Evolutionary conservation across 92 coral and sea anemone genomes (phyloP).

Genomic region (Phenganax stokvisi): DNA sequence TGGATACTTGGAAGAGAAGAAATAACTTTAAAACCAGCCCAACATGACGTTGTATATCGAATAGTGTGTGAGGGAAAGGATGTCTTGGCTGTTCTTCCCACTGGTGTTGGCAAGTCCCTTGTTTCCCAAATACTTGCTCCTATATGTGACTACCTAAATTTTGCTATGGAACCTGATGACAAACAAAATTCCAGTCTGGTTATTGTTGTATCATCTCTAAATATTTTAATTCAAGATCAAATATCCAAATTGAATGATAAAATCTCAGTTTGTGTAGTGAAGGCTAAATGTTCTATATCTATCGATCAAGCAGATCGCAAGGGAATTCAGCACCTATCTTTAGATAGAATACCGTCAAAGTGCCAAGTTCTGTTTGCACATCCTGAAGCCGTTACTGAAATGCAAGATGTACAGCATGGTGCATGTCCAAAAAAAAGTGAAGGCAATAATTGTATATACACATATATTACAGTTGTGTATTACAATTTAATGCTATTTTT

Average conservation of each 20-base stretch:
- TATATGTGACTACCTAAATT: neutral
- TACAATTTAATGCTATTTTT: too few relatives aligned
- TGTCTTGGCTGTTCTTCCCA: neutral
- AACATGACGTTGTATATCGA: neutral
- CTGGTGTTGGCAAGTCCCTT: neutral
- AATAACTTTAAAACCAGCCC: neutral
- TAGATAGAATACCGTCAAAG: neutral
- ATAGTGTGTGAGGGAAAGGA: neutral
- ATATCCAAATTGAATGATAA: conserved; percentile 27
- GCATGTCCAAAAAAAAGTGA: conserved; percentile 11
- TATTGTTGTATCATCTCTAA: conserved; percentile 43
- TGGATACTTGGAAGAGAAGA: neutral
- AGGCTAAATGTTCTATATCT: neutral
- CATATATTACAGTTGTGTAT: too few relatives aligned
- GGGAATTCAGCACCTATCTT: neutral
- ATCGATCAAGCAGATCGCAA: neutral
- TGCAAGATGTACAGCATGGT: neutral
- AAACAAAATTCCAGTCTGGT: neutral
- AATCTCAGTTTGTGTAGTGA: neutral
- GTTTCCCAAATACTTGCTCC: neutral
- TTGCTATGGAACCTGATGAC: too few relatives aligned
- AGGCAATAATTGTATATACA: conserved; percentile 30
- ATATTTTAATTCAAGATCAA: conserved; percentile 41
- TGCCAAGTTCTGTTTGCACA: neutral
- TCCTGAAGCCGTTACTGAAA: neutral